These are phyloP conservation scores for Muntiacus reevesi DNA, from an alignment of 2,113 vertebrate genomes.

Conservation along the genomic window DNA sequence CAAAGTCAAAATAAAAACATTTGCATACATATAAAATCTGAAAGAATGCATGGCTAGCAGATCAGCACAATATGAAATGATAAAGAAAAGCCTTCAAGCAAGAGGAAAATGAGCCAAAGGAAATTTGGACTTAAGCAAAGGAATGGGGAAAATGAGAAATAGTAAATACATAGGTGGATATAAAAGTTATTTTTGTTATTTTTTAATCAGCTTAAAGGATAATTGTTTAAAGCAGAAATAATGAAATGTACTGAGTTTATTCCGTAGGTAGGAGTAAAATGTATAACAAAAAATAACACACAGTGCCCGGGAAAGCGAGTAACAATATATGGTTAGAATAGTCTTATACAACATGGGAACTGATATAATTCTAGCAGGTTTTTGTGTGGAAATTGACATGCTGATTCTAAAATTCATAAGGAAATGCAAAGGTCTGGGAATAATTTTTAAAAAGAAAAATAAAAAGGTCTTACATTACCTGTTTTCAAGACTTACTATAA, in stretches of 20 bases:
- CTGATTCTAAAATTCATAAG: neutral
- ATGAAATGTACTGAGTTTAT: neutral
- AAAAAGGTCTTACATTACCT: neutral
- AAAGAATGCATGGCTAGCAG: neutral
- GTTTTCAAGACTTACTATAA: neutral
- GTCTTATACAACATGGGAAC: neutral
- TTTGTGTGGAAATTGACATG: neutral
- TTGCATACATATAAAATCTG: neutral
- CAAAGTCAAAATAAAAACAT: neutral
- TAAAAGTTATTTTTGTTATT: neutral
- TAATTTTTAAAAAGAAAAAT: neutral
- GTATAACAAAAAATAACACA: neutral
- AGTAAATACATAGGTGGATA: neutral
- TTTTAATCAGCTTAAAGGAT: neutral
- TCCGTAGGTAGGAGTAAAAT: neutral
- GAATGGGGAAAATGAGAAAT: neutral
- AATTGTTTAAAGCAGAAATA: neutral
- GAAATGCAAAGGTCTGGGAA: neutral
- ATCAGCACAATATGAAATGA: neutral
- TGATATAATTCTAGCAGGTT: neutral
- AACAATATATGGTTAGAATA: neutral
- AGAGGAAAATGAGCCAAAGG: neutral
- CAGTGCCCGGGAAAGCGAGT: neutral
- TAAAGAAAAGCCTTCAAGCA: neutral
- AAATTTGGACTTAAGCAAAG: neutral